Conservation (phyloP, 2,797 vertebrate genomes). For the Onychomys arenicola region DNA sequence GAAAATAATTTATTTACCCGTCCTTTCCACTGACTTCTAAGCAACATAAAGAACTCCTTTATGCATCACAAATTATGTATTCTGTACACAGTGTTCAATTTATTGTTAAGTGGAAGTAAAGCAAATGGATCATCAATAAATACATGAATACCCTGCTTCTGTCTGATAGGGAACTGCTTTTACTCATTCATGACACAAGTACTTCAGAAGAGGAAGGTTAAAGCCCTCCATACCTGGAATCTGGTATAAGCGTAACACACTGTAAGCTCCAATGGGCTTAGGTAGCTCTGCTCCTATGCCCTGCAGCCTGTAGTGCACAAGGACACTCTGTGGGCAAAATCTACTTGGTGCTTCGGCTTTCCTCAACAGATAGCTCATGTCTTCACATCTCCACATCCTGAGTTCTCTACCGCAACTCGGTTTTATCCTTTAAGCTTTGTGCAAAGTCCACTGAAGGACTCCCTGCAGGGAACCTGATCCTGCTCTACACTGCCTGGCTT, state of each 20-base stretch:
- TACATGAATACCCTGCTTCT: not conserved
- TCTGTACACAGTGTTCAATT: not conserved
- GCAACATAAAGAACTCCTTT: constrained; percentile 32
- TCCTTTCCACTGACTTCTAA: constrained; percentile 43
- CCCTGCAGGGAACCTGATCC: not conserved
- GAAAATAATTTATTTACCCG: constrained; percentile 27
- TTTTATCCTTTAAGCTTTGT: not conserved
- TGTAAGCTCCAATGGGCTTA: not conserved
- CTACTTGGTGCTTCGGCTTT: not conserved
- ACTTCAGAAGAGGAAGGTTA: constrained; percentile 12
- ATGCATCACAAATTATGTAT: constrained; percentile 9
- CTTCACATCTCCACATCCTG: not conserved
- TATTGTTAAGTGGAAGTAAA: constrained; percentile 28
- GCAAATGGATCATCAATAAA: constrained; percentile 15
- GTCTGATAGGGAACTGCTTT: constrained; percentile 2
- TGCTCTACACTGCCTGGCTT: not conserved
- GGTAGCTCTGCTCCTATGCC: not conserved
- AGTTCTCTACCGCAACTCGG: not conserved
- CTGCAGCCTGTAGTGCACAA: not conserved
- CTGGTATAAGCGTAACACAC: not conserved
- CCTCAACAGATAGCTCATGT: not conserved
- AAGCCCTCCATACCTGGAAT: not conserved
- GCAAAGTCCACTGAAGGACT: not conserved
- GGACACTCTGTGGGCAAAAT: not conserved
- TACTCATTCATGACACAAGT: constrained; percentile 33